A percentile compares a stretch with the other conserved stretches of the same genome.
phyloP scores from a whole-genome alignment of 1,140 invertebrate genomes.

The Vanessa atalanta region DNA sequence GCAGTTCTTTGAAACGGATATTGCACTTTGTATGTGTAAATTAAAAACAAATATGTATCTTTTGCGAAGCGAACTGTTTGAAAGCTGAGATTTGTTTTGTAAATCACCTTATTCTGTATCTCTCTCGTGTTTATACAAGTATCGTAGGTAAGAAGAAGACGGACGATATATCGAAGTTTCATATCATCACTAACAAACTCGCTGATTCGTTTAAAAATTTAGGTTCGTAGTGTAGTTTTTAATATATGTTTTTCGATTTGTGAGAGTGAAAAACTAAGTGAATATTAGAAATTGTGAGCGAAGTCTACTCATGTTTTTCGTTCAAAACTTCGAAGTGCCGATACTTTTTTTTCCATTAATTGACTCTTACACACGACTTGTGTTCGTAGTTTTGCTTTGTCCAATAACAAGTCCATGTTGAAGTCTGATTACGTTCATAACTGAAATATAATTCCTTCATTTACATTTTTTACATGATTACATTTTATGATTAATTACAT shows the following conservation, averaged over 20 bases:
- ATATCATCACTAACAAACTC: not conserved
- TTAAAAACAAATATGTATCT: conserved; percentile 37
- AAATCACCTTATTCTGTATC: not conserved
- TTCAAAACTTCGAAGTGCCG: not conserved
- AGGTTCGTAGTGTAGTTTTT: conserved; percentile 2
- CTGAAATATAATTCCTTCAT: too few relatives aligned
- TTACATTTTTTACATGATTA: too few relatives aligned
- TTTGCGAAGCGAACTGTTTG: conserved; percentile 20
- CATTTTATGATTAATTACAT: too few relatives aligned
- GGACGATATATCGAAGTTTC: not conserved
- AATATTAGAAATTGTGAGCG: not conserved
- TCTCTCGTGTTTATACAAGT: not conserved
- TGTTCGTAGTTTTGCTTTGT: not conserved
- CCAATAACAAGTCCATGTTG: too few relatives aligned
- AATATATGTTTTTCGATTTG: conserved; percentile 13
- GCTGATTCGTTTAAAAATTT: conserved; percentile 11
- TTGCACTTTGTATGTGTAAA: conserved; percentile 19
- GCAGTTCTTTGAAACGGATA: conserved; percentile 32
- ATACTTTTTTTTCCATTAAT: not conserved
- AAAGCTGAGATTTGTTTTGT: conserved; percentile 22
- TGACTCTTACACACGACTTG: not conserved
- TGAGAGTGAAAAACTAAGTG: not conserved
- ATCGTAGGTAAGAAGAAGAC: not conserved
- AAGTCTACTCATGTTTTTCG: not conserved
- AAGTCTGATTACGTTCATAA: too few relatives aligned